These are phyloP conservation scores for Nomada hirtipes DNA, from an alignment of 2,888 invertebrate species.

Conservation along the genomic window DNA sequence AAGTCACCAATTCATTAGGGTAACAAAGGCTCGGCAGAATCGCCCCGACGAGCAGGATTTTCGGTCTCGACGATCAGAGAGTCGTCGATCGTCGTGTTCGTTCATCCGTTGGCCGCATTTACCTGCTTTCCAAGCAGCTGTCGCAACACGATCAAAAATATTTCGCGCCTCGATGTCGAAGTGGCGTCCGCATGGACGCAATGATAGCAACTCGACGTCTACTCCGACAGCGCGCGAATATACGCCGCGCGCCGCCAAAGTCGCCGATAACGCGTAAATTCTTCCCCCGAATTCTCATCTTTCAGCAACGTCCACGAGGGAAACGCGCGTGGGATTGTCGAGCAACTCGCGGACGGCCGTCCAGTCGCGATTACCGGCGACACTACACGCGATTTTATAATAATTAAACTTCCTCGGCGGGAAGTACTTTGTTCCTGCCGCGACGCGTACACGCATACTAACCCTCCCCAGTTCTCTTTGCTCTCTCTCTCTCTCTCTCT, in stretches of 20 bases:
- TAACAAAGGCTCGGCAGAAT: not conserved
- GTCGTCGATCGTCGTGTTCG: not conserved
- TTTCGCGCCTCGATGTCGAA: not conserved
- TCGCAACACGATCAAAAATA: not conserved
- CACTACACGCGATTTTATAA: slow-evolving; percentile 64
- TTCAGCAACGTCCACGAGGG: slow-evolving; percentile 3
- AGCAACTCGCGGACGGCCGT: slow-evolving; percentile 47
- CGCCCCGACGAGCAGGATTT: not conserved
- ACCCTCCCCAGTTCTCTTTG: not conserved
- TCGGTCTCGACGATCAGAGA: not conserved
- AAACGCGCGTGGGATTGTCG: slow-evolving; percentile 45
- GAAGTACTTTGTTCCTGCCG: slow-evolving; percentile 53
- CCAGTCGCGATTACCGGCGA: slow-evolving; percentile 38
- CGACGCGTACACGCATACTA: slow-evolving; percentile 4
- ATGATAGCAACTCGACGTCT: not conserved
- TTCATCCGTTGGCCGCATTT: not conserved
- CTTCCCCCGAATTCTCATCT: slow-evolving; percentile 30
- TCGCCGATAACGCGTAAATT: slow-evolving; percentile 34
- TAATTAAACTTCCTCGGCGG: slow-evolving; percentile 68
- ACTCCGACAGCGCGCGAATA: not conserved
- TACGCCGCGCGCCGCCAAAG: slow-evolving; percentile 2
- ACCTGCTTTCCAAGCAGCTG: not conserved
- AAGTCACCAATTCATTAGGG: not conserved
- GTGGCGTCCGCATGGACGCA: not conserved
- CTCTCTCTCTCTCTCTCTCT: not conserved